These are phyloP conservation scores for Pandemis heparana DNA, from an alignment of 2,888 invertebrate species.

Conservation along the genomic window DNA sequence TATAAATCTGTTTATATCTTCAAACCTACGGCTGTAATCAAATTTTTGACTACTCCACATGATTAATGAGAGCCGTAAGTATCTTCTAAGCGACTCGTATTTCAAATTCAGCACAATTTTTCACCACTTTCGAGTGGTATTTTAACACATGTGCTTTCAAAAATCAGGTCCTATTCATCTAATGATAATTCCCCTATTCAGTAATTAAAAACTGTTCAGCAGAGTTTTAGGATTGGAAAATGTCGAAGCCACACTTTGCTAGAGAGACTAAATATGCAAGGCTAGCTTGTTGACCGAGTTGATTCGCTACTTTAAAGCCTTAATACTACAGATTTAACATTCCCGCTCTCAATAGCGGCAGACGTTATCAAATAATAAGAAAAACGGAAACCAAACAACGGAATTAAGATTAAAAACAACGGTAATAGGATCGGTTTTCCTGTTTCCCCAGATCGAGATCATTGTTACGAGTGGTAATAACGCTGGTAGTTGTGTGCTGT, in stretches of 20 bases:
- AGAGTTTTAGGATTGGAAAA: not conserved
- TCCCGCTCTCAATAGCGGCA: constrained; percentile 45
- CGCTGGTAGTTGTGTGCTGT: constrained; percentile 50
- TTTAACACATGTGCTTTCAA: too few species aligned
- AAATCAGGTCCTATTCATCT: too few species aligned
- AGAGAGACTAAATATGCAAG: not conserved
- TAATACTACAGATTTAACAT: constrained; percentile 20
- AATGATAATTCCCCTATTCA: too few species aligned
- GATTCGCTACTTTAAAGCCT: constrained; percentile 4
- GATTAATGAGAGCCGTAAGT: too few species aligned
- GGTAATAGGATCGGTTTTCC: constrained; percentile 58
- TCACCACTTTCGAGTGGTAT: too few species aligned
- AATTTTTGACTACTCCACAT: too few species aligned
- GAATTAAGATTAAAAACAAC: constrained; percentile 55
- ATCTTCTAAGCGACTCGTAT: too few species aligned
- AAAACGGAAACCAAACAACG: constrained; percentile 48
- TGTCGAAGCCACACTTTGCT: not conserved
- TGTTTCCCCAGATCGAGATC: constrained; percentile 47
- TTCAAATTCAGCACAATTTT: too few species aligned
- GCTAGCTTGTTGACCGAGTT: not conserved
- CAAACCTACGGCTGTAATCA: too few species aligned
- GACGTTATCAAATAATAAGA: constrained; percentile 49
- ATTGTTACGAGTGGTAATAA: constrained; percentile 51
- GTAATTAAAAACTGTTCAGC: too few species aligned
- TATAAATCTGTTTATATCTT: too few species aligned